Percentiles rank a stretch among this genome's conserved stretches.
These are phyloP conservation scores for Silurus lanzhouensis DNA, from an alignment of 2,797 vertebrate species.

Conservation along the genomic window DNA sequence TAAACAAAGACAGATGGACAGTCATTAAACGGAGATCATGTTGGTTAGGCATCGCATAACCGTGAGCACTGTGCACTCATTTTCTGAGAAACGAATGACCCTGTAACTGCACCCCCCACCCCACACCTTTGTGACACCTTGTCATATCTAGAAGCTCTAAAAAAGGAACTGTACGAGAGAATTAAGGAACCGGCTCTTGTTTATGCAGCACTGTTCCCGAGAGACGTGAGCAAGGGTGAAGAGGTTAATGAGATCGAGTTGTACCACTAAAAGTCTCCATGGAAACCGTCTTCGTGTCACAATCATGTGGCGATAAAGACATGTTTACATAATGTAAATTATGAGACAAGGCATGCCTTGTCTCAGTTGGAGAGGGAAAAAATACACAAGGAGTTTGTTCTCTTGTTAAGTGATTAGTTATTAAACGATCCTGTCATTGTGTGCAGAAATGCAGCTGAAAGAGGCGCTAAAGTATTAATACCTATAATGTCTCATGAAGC, in stretches of 20 bases:
- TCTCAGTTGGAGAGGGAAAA: slow-evolving; percentile 24
- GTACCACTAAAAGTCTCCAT: slow-evolving; percentile 55
- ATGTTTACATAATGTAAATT: slow-evolving; percentile 56
- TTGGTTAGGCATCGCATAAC: slow-evolving; percentile 41
- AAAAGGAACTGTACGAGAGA: slow-evolving; percentile 39
- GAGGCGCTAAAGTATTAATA: background rate
- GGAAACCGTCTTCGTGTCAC: slow-evolving; percentile 56
- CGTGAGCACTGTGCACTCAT: slow-evolving; percentile 28
- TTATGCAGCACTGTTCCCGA: slow-evolving; percentile 44
- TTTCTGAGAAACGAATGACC: slow-evolving; percentile 37
- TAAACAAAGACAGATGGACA: slow-evolving; percentile 53
- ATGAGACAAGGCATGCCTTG: slow-evolving; percentile 40
- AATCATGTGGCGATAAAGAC: slow-evolving; percentile 50
- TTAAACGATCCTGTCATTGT: slow-evolving; percentile 17
- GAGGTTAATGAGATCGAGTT: slow-evolving; percentile 62
- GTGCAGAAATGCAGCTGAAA: background rate
- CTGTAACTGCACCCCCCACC: slow-evolving; percentile 10
- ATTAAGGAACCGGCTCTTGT: slow-evolving; percentile 45
- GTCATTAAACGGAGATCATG: slow-evolving; percentile 50
- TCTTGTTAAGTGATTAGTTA: slow-evolving; percentile 4
- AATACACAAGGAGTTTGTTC: slow-evolving; percentile 19
- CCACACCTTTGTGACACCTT: slow-evolving; percentile 36
- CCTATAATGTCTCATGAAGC: background rate
- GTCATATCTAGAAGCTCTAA: slow-evolving; percentile 48
- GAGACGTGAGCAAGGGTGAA: slow-evolving; percentile 53